Percentiles rank a stretch among this genome's conserved stretches.
Evolutionary conservation across 2,113 vertebrate genomes (phyloP).

Genomic region (Chlamydotis undulata): DNA sequence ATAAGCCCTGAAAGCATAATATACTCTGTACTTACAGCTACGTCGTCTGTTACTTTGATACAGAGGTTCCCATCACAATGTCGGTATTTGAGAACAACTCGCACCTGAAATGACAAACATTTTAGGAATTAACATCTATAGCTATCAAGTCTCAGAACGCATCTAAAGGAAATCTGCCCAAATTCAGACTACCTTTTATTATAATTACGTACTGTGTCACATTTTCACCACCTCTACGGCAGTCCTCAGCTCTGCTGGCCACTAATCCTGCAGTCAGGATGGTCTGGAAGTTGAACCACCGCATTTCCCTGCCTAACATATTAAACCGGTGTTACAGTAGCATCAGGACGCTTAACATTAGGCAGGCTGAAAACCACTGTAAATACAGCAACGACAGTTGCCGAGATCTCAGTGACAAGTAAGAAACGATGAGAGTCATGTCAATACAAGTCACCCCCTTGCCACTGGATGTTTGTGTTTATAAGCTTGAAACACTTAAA

Average conservation of each 20-base stretch:
- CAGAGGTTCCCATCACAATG: constrained; percentile 95
- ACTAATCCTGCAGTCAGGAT: not conserved
- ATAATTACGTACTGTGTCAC: not conserved
- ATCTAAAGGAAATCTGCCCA: not conserved
- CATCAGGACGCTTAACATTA: not conserved
- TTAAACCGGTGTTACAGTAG: not conserved
- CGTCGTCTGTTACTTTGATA: constrained; percentile 96
- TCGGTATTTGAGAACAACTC: constrained; percentile 95
- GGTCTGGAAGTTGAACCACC: not conserved
- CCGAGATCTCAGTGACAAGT: not conserved
- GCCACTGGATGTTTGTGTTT: not conserved
- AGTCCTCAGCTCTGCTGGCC: not conserved
- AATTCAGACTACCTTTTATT: not conserved
- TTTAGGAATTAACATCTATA: not conserved
- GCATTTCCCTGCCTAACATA: not conserved
- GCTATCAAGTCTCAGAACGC: not conserved
- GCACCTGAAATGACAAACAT: constrained; percentile 82
- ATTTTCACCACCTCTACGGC: not conserved
- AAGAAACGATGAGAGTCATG: not conserved
- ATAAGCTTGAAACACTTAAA: not conserved
- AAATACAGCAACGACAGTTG: not conserved
- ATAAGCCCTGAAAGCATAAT: not conserved
- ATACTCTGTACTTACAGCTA: constrained; percentile 85
- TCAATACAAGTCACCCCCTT: accelerated
- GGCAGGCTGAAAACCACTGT: not conserved